phyloP scores from a whole-genome alignment of 2,888 invertebrate genomes.

The Eudemis profundana region DNA sequence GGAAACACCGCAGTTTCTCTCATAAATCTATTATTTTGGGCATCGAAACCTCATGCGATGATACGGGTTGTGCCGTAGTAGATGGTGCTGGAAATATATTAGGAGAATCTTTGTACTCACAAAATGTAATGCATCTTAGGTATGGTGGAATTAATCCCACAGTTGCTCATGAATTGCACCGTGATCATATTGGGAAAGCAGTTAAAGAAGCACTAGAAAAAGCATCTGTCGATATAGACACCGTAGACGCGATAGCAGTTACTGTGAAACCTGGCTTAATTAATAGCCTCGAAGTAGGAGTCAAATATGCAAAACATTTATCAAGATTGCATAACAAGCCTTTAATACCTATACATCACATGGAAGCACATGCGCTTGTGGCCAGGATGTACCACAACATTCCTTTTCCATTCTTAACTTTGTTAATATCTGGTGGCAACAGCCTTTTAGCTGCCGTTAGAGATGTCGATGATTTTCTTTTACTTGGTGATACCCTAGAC shows the following conservation, averaged over 20 bases:
- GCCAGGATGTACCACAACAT: constrained; percentile 90
- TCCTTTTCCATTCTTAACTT: constrained; percentile 94
- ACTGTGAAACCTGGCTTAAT: constrained; percentile 96
- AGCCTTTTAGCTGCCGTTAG: constrained; percentile 91
- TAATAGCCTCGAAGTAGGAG: constrained; percentile 91
- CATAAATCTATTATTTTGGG: constrained; percentile 87
- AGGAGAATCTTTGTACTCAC: constrained; percentile 93
- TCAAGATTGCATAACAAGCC: constrained; percentile 89
- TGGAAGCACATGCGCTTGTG: constrained; percentile 99
- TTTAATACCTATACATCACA: constrained; percentile 98
- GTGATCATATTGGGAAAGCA: constrained; percentile 90
- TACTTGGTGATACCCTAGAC: constrained; percentile 92
- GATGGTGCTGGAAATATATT: constrained; percentile 89
- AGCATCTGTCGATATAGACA: constrained; percentile 85
- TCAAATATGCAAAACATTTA: constrained; percentile 92
- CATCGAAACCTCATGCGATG: constrained; percentile 99
- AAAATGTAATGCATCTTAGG: constrained; percentile 89
- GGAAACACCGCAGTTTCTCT: constrained; percentile 27
- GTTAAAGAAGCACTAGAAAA: constrained; percentile 88
- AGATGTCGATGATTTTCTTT: constrained; percentile 89
- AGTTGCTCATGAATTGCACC: constrained; percentile 92
- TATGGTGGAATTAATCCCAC: constrained; percentile 96
- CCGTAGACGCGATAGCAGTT: constrained; percentile 94
- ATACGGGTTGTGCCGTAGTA: constrained; percentile 96
- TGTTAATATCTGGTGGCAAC: constrained; percentile 97